Percentiles rank a stretch among this genome's conserved stretches.
These are phyloP conservation scores for Philereme vetulata DNA, from an alignment of 2,888 invertebrate species.

Conservation along the genomic window DNA sequence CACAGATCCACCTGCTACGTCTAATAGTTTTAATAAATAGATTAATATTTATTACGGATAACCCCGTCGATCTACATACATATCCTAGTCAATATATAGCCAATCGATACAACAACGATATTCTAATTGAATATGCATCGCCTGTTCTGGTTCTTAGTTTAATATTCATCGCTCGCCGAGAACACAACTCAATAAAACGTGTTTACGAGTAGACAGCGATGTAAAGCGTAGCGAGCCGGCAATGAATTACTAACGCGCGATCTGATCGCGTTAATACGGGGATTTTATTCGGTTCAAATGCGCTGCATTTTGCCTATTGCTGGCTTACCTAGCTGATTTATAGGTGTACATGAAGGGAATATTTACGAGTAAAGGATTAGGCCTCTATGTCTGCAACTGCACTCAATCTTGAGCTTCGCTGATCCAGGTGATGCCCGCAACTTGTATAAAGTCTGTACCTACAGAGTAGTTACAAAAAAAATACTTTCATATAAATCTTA, in stretches of 20 bases:
- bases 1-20: no score
- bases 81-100: constrained; percentile 22
- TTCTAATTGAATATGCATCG: constrained; percentile 67
- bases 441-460: no score
- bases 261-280: constrained; percentile 41
- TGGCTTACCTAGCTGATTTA: neutral
- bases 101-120: constrained; percentile 35
- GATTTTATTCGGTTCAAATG: constrained; percentile 30
- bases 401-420: no score
- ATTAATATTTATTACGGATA: neutral
- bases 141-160: constrained; percentile 52
- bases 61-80: constrained; percentile 1
- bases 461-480: no score
- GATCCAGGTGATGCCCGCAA: no score
- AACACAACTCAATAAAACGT: constrained; percentile 68
- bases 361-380: no score
- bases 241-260: constrained; percentile 62
- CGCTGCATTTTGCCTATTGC: constrained; percentile 17
- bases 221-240: constrained; percentile 48
- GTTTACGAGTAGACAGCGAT: constrained; percentile 68
- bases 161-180: constrained; percentile 70
- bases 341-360: no score
- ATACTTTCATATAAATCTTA: no score
- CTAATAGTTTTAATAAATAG: neutral
- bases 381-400: no score